A percentile compares a stretch with the other conserved stretches of the same genome.
Evolutionary conservation across 2,113 vertebrate species (phyloP).

Genomic region (Epinephelus fuscoguttatus): DNA sequence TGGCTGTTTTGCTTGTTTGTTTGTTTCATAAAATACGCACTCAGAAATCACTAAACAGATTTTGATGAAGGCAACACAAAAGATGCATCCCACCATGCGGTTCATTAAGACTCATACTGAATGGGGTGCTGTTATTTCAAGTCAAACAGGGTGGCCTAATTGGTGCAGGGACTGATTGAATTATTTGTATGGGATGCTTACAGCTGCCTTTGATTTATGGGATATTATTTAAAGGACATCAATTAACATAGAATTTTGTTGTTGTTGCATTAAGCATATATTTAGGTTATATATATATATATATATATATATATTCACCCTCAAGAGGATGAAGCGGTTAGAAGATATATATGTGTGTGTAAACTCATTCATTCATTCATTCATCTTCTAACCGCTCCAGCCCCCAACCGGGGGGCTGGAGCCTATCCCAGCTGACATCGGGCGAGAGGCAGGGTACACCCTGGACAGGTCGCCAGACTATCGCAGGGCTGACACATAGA

Average conservation of each 20-base stretch:
- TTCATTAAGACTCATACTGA: constrained; percentile 7
- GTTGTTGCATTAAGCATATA: not conserved
- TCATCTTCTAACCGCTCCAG: too few relatives aligned
- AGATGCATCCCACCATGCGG: constrained; percentile 4
- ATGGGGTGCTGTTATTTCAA: not conserved
- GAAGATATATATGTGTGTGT: too few relatives aligned
- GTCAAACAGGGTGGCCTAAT: not conserved
- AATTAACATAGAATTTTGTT: not conserved
- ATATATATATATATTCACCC: too few relatives aligned
- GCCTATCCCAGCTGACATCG: too few relatives aligned
- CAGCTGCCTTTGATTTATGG: not conserved
- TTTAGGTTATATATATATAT: too few relatives aligned
- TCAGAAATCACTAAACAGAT: not conserved
- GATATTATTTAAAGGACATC: not conserved
- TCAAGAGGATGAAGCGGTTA: too few relatives aligned
- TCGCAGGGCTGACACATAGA: too few relatives aligned
- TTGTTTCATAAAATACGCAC: not conserved
- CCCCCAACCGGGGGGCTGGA: too few relatives aligned
- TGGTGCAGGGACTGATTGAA: not conserved
- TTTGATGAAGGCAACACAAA: not conserved
- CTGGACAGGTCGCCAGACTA: too few relatives aligned
- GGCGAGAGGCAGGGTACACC: too few relatives aligned
- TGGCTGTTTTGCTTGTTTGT: constrained; percentile 8
- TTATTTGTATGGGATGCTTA: not conserved
- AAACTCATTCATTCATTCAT: too few relatives aligned